These are phyloP conservation scores for Tangara arthus DNA, from an alignment of 2,797 vertebrate genomes.

Conservation along the genomic window DNA sequence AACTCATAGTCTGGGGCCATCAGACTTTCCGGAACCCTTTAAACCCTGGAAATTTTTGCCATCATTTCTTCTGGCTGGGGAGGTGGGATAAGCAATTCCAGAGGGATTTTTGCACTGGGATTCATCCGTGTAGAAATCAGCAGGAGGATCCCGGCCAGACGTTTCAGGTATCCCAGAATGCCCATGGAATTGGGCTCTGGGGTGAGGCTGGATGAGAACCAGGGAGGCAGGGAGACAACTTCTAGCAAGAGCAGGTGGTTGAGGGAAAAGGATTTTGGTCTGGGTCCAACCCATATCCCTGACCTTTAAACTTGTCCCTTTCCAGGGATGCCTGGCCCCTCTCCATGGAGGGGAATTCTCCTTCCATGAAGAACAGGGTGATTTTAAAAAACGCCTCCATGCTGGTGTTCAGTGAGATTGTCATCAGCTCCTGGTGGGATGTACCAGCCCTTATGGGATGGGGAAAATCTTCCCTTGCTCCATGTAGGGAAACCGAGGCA, in stretches of 20 bases:
- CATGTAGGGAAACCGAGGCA: not conserved
- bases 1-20: not conserved
- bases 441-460: fast-evolving
- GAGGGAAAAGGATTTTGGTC: not conserved
- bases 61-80: not conserved
- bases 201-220: not conserved
- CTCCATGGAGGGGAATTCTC: not conserved
- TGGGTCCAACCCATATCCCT: not conserved
- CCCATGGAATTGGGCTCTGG: not conserved
- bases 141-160: not conserved
- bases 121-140: not conserved
- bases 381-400: not conserved
- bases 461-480: not conserved
- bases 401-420: not conserved
- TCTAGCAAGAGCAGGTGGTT: not conserved
- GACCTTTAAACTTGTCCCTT: slow-evolving; percentile 7
- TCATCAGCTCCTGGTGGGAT: not conserved
- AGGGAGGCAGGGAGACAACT: not conserved
- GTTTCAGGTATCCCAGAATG: fast-evolving
- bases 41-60: not conserved
- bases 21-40: not conserved
- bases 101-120: not conserved
- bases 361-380: not conserved
- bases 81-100: not conserved
- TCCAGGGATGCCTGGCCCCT: not conserved